Percentiles rank a stretch among this genome's conserved stretches.
Conservation (phyloP, 2,113 vertebrate genomes). For the Orientallactaga bullata region DNA sequence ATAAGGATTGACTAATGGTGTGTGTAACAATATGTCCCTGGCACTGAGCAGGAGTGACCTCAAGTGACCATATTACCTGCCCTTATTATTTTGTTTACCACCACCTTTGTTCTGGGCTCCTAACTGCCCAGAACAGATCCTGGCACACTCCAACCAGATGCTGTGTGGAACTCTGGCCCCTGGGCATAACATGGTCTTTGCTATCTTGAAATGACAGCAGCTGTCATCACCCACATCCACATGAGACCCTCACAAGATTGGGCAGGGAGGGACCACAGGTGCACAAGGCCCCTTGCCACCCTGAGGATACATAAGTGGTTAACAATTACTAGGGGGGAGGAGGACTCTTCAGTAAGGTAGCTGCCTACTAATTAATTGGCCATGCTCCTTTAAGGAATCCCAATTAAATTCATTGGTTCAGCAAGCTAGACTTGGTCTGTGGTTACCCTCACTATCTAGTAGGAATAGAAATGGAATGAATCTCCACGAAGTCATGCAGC, state of each 20-base stretch:
- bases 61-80: not conserved
- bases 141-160: not conserved
- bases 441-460: not conserved
- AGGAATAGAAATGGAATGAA: not conserved
- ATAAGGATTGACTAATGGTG: not conserved
- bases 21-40: not conserved
- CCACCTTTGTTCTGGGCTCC: not conserved
- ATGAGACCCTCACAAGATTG: not conserved
- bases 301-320: not conserved
- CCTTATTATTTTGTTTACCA: not conserved
- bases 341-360: no score
- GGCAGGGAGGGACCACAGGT: not conserved
- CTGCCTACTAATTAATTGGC: not conserved
- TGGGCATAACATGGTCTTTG: not conserved
- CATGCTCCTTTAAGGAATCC: not conserved
- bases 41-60: not conserved
- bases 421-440: not conserved
- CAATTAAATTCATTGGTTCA: not conserved
- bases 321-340: not conserved
- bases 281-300: not conserved
- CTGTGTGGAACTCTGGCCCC: not conserved
- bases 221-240: not conserved
- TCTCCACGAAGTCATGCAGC: not conserved
- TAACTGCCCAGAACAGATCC: not conserved
- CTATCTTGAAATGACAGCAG: not conserved